Percentiles rank a stretch among this genome's conserved stretches.
Conservation (phyloP, 1,140 invertebrate genomes). For the Diabrotica undecimpunctata region DNA sequence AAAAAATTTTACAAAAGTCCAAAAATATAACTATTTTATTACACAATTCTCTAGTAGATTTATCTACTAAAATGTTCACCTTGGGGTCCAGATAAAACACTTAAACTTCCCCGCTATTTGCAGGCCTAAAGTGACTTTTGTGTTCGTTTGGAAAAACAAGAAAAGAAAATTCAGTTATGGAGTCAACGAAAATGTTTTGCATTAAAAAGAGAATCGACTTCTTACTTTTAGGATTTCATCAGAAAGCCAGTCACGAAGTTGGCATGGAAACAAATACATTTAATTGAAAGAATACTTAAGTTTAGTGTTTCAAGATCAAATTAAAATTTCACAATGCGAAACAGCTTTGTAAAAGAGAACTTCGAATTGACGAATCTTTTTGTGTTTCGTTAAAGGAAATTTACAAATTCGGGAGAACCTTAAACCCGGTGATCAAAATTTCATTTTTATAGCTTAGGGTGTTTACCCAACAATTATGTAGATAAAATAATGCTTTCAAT, state of each 20-base stretch:
- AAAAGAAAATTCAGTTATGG: background rate
- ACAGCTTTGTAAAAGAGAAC: background rate
- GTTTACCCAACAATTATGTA: no score
- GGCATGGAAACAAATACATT: background rate
- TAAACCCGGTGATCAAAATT: no score
- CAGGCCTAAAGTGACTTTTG: background rate
- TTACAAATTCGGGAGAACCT: no score
- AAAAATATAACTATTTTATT: no score
- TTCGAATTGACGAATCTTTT: background rate
- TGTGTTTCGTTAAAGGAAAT: background rate
- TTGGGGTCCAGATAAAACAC: background rate
- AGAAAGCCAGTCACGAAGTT: background rate
- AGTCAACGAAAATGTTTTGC: background rate
- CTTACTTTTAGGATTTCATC: slow-evolving; percentile 1
- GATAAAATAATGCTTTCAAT: no score
- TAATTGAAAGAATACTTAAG: slow-evolving; percentile 1
- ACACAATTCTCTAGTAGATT: background rate
- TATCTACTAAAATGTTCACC: background rate
- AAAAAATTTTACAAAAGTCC: no score
- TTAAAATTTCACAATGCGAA: background rate
- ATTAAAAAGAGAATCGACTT: slow-evolving; percentile 2
- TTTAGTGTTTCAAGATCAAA: background rate
- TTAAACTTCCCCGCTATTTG: background rate
- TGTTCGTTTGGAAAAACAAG: background rate
- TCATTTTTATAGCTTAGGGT: no score